Evolutionary conservation across 2,888 invertebrate species (phyloP), one percentile per base, ranked within the genome.

Genomic region (Yponomeuta plumbellus): DNA sequence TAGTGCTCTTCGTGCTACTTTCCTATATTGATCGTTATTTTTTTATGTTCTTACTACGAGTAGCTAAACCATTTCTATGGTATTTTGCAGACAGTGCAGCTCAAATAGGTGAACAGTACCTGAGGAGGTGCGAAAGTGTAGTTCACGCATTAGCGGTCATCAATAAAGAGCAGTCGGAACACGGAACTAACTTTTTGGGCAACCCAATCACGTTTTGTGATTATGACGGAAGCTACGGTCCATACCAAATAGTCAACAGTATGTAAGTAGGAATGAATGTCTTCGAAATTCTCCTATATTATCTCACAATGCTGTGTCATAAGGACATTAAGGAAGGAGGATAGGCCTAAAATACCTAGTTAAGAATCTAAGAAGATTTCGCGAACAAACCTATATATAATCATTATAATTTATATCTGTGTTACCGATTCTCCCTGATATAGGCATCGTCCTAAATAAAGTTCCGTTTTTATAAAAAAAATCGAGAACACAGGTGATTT

Each of bases 101-200:
- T 62, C 74, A 78, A 67, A 76, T 91, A 62, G 94, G 94, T 61
- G 84, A 85, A 61, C 89, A 92, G 75, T 95, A 95, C 80, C 80
- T 94, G 67, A 86, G 95, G 71, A 90, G 92, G 78, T 95, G 95
- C 78, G 95, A 95, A 80, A 95, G 94, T 80, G 81, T 92, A 70
- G 87, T 91, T 44, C 88, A 92, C 69, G 94, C 93, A 5, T 85
- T 91, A 73, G 80, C 81, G 6, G 79, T 82, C 67, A 88, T 94
- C 70, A 80, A 84, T 66, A 81, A 86, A 64, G 92, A 93, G 76
- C 91, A 94, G 73, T 80, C 80, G 5, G 84, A 86, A 22, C 95
- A 94, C 76, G 95, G 95, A 21, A 93, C 93, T 3, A 81, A 74
- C 21, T 88, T 92, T 73, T 83, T 92, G 34, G 92, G 92, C 66